phyloP scores from a whole-genome alignment of 2,113 vertebrate genomes.

The Sialia sialis region DNA sequence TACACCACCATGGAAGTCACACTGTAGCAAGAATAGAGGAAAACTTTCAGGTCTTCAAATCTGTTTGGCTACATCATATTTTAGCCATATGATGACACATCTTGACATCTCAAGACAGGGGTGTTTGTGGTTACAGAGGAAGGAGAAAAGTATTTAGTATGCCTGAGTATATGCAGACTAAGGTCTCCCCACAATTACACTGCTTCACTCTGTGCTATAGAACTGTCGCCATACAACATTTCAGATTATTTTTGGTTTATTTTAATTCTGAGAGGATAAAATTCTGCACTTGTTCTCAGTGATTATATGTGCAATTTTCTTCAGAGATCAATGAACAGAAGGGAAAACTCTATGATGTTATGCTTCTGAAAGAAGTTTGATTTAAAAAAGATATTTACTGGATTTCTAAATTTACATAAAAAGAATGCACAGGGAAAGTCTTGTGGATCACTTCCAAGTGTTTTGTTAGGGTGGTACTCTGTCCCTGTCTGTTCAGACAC shows the following conservation, averaged over 20 bases:
- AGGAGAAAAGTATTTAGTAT: neutral
- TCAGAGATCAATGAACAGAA: neutral
- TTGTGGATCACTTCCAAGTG: conserved; percentile 45
- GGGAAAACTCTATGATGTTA: neutral
- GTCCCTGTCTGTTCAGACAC: conserved; percentile 33
- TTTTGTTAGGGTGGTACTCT: conserved; percentile 42
- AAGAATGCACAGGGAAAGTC: neutral
- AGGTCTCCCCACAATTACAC: neutral
- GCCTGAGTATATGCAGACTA: neutral
- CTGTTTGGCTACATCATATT: neutral
- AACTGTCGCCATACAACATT: neutral
- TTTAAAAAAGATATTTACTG: neutral
- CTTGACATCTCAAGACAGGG: neutral
- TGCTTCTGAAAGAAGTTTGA: neutral
- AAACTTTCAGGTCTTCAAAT: neutral
- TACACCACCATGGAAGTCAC: neutral
- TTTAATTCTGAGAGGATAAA: neutral
- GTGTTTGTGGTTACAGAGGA: neutral
- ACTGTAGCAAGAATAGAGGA: neutral
- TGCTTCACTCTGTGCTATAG: neutral
- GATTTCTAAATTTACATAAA: neutral
- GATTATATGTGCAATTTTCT: neutral
- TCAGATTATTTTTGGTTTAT: neutral
- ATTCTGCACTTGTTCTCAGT: neutral
- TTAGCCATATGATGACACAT: neutral